Evolutionary conservation across 1,140 invertebrate species (phyloP), one percentile per base, ranked within the genome.

Genomic region (Anthonomus grandis): DNA sequence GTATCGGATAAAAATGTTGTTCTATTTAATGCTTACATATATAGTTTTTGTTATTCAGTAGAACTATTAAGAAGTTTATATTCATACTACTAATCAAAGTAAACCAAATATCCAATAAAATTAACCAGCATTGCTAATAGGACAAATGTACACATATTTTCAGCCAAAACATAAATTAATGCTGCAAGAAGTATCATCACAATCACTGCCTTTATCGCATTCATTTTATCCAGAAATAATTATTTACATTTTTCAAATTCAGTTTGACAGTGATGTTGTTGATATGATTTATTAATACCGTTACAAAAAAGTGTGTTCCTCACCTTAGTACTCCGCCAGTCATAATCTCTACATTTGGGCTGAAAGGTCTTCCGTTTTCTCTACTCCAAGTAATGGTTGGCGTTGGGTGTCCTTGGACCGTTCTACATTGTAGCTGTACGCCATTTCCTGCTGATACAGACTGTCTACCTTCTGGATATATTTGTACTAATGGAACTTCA

Each of bases 371-470:
- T 3, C 84, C 83, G 68, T 91, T 85, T 48, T 79, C 74, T 54
- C 91, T 81, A 9, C 79, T 73, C 93, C 94, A 97, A 6, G 79
- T 77, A 0, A 97, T 64, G 8, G 70, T 80, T 0, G 94, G 93
- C 12, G 78, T 60, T 2, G 95, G 93, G 25, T 85, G 84, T 5
- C 94, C 94, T 13, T 76, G 81, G 2, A 75, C 79, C 0, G 86
- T 79, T 37, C 85, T 75, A 70, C 95, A 97, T 62, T 91, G 89
- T 24, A 96, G 80, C 39, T 88, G 76, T 2, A 81, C 83, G 50
- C 83, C 85, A 4, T 79, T 80, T 34, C 91, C 91, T 6, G 83
- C 68, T 0, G 72, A 69, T 0, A 90, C 78, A 0, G 77, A 79
- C 69, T 87, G 83, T 8, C 78, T 74, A 8, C 78, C 74, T 44